Base-by-base conservation (phyloP, 2,797 vertebrate species). In the Sylvia borin region DNA sequence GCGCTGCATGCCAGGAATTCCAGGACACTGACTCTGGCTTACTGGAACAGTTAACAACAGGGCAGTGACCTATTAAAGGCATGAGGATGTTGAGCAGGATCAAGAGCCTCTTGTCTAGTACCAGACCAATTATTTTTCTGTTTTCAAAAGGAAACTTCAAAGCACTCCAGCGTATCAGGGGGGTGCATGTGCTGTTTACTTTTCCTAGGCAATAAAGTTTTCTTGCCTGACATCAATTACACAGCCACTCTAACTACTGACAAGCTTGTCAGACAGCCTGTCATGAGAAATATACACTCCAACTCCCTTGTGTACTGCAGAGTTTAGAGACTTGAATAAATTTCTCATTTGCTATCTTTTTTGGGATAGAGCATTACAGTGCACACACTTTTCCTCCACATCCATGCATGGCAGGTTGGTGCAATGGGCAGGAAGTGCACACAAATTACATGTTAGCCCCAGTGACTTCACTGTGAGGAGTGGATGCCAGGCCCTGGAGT, bases 1-100 rank as follows among this genome's bases (percentile, higher is more conserved):
- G 40, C 0, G 0, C 78, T 73, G 43, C 91, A 91, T 93, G 85
- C 95, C 93, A 96, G 84, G 78, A 94, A 96, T 96, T 96, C 95
- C 95, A 89, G 93, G 86, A 95, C 91, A 89, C 74, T 92, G 89
- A 93, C 87, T 92, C 60, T 80, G 70, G 34, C 74, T 97, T 95
- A 95, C 92, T 85, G 93, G 89, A 96, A 96, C 91, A 93, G 95
- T 91, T 92, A 90, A 92, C 71, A 86, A 88, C 76, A 95, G 92
- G 93, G 88, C 85, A 96, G 51, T 92, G 95, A 95, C 88, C 90
- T 79, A 90, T 60, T 81, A 88, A 70, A 94, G 61, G 57, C 88
- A 92, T 5, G 20, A 38, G 61, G 50, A 88, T 22, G 45, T 50
- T 64, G 64, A 85, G 27, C 64, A 93, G n/a, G 85, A 93, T 57